Base-by-base conservation (phyloP, 2,888 invertebrate genomes). In the Coelinius sp. region DNA sequence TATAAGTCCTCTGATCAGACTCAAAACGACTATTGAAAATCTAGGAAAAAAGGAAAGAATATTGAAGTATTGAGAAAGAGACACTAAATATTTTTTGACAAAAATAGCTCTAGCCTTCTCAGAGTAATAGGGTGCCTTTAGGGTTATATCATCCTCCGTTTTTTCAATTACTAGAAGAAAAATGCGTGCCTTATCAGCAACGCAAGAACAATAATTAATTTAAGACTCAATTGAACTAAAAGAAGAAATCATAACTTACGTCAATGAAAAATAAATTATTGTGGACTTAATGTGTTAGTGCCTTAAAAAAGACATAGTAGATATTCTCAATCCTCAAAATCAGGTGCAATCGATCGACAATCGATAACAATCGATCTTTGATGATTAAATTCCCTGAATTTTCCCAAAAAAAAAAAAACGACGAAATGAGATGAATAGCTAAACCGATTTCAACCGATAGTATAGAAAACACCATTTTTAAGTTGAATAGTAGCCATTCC, bases 101-200 rank as follows among this genome's bases (percentile, higher is more conserved):
- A 67, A 35, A 38, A n/a, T 59, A 59, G 53, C 2, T 25, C n/a
- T 53, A 53, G 59, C n/a, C 25, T 53, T 53, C 25, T 53, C 25
- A 53, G 12, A 24, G 53, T 53, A 24, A 25, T 82, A 77, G 81
- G 83, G 82, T 85, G 85, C 85, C 86, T 86, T 86, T 81, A 83
- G 83, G 76, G 79, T 80, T 76, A 79, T 75, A 78, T 78, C 65
- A 71, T 38, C 20, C 53, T 68, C 17, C 24, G 10, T 70, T 73
- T 44, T 62, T 31, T 27, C 68, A 68, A 79, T 77, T 73, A 78
- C 68, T 68, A 73, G 72, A 68, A 70, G 63, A 69, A 74, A 71
- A 85, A 83, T 83, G 70, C 84, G 86, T 87, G 87, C 87, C 87
- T 87, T 87, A 86, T 84, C 79, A 76, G 75, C 73, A 73, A 73